Evolutionary conservation across 1,140 invertebrate species (phyloP).

Genomic region (Lepidurus apus): DNA sequence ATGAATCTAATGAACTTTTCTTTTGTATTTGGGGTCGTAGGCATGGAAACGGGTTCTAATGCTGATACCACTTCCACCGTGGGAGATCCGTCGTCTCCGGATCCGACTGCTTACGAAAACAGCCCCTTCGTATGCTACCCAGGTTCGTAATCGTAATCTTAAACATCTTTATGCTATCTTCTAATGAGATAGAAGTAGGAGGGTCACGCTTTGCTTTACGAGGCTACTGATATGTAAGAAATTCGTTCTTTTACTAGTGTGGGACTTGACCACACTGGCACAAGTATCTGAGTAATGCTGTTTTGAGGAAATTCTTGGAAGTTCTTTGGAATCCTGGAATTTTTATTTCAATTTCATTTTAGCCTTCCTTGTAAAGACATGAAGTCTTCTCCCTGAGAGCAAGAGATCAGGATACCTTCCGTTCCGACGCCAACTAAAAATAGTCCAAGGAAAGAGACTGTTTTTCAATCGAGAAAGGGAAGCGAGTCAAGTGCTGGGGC

Average conservation of each 20-base stretch:
- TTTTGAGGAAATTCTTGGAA: background rate
- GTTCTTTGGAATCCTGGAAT: background rate
- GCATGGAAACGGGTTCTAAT: constrained; percentile 15
- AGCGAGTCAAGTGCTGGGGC: background rate
- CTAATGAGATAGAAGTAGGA: background rate
- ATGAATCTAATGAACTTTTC: background rate
- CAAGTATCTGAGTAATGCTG: background rate
- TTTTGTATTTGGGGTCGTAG: background rate
- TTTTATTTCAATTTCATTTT: background rate
- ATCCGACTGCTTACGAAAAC: constrained; percentile 10
- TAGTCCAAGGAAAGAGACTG: constrained; percentile 1
- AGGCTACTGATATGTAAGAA: background rate
- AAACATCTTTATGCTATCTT: background rate
- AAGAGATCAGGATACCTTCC: background rate
- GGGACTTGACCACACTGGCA: background rate
- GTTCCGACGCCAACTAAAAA: background rate
- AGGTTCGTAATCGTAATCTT: background rate
- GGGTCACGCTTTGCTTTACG: background rate
- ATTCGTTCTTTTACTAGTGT: background rate
- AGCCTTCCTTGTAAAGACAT: background rate
- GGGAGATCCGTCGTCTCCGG: constrained; percentile 7
- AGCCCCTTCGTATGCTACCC: constrained; percentile 9
- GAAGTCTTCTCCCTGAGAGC: background rate
- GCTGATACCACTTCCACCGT: background rate
- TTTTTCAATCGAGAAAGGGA: background rate